Evolutionary conservation across 2,888 invertebrate genomes (phyloP).

Genomic region (Acholoe squamosa): DNA sequence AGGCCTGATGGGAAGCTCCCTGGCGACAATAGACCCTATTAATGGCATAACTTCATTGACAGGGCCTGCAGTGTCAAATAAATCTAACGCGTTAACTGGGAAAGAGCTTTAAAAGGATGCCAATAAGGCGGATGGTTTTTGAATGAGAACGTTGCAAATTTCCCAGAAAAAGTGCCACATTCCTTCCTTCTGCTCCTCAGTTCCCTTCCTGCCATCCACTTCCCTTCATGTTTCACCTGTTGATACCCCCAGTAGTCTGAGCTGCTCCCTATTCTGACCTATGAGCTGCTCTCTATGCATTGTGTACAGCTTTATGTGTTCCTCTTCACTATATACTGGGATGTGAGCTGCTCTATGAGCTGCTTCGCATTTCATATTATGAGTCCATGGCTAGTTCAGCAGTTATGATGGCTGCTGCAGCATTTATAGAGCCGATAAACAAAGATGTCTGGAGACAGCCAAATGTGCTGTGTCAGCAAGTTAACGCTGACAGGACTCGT

Average conservation of each 20-base stretch:
- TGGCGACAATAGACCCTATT: background rate
- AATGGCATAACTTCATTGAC: slow-evolving; percentile 30
- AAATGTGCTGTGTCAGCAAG: slow-evolving; percentile 11
- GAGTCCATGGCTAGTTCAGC: too few relatives aligned
- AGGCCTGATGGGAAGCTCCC: background rate
- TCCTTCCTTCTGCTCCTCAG: background rate
- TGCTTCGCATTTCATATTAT: too few relatives aligned
- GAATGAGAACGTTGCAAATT: background rate
- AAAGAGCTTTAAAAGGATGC: background rate
- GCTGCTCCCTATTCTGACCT: background rate
- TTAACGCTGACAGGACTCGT: background rate
- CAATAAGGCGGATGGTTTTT: background rate
- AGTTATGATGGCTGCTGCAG: background rate
- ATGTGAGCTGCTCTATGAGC: too few relatives aligned
- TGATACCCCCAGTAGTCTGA: background rate
- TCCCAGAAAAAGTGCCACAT: background rate
- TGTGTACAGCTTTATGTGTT: background rate
- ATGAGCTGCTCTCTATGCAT: background rate
- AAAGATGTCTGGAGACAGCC: background rate
- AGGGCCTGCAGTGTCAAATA: background rate
- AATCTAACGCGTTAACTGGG: slow-evolving; percentile 27
- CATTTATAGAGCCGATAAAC: background rate
- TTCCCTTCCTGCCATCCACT: background rate
- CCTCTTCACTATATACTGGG: too few relatives aligned
- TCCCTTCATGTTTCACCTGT: background rate